Evolutionary conservation across 2,113 vertebrate genomes (phyloP).

Genomic region (Orthochromis malagaraziensis): DNA sequence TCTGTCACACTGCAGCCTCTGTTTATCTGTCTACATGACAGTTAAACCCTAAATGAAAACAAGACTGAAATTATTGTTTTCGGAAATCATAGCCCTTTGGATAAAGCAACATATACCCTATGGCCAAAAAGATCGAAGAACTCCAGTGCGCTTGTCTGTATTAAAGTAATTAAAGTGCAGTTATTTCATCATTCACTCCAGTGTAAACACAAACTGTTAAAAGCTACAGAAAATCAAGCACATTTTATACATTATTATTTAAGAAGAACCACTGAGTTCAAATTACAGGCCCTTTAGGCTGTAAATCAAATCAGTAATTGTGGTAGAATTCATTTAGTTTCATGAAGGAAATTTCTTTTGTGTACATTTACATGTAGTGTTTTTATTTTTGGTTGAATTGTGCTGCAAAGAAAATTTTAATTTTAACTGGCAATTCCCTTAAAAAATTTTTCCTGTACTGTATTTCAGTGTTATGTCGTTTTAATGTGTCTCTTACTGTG

Average conservation of each 20-base stretch:
- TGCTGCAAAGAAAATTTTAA: not conserved
- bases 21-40: not conserved
- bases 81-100: not conserved
- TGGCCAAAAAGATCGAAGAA: not conserved
- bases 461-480: not conserved
- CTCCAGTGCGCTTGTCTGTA: not conserved
- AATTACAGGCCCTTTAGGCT: not conserved
- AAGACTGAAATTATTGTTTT: not conserved
- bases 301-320: not conserved
- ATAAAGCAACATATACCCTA: not conserved
- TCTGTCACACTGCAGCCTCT: not conserved
- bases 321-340: not conserved
- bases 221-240: not conserved
- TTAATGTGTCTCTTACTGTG: not conserved
- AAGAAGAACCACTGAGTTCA: not conserved
- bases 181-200: not conserved
- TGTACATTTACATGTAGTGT: not conserved
- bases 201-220: not conserved
- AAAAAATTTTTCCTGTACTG: accelerated
- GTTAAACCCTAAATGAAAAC: not conserved
- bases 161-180: not conserved
- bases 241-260: not conserved
- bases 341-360: not conserved
- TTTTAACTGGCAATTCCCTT: not conserved
- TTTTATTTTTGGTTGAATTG: not conserved